A percentile compares a stretch with the other conserved stretches of the same genome.
These are phyloP conservation scores for Istiophorus platypterus DNA, from an alignment of 2,113 vertebrate genomes.

Conservation along the genomic window DNA sequence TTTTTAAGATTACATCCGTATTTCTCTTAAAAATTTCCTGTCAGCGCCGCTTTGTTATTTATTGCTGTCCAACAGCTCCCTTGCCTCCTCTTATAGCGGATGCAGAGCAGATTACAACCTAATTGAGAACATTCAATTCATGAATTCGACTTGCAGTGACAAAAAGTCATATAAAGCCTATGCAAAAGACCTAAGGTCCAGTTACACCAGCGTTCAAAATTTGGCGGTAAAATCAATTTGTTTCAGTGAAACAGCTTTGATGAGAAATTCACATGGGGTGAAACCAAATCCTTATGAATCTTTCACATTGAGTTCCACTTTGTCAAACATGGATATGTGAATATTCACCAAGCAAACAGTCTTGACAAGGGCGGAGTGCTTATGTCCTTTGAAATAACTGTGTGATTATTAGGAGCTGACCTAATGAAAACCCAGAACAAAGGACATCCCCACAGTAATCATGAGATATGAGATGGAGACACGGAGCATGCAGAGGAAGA, in stretches of 20 bases:
- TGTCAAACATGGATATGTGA: background rate
- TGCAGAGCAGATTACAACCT: background rate
- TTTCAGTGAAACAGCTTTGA: background rate
- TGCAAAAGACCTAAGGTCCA: no score
- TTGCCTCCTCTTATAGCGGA: background rate
- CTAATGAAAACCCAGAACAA: background rate
- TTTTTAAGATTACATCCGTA: background rate
- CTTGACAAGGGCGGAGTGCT: background rate
- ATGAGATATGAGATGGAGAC: no score
- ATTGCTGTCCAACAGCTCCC: background rate
- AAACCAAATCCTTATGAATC: background rate
- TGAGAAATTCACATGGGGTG: background rate
- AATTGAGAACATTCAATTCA: background rate
- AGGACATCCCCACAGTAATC: no score
- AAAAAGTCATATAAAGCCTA: background rate
- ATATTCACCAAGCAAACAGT: background rate
- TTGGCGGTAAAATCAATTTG: background rate
- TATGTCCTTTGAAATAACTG: background rate
- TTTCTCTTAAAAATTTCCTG: background rate
- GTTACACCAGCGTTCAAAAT: background rate
- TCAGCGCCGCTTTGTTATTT: background rate
- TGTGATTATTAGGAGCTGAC: background rate
- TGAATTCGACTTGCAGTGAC: background rate
- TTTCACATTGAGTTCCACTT: background rate
- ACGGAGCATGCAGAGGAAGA: no score